Base-by-base conservation (phyloP, 2,797 vertebrate genomes). In the Lacerta viridis region DNA sequence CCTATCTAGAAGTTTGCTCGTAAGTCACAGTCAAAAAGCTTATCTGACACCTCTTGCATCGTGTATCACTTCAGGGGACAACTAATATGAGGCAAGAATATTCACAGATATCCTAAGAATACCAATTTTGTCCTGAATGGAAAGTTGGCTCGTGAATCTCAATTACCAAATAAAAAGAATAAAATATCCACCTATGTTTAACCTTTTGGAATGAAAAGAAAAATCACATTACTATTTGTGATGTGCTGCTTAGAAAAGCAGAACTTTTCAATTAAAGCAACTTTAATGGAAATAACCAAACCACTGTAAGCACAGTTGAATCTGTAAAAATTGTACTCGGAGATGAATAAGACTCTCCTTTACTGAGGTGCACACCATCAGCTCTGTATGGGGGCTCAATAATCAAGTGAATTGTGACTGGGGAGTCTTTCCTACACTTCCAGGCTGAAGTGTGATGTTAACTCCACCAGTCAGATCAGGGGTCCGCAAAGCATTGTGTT, bases 81-180 rank as follows among this genome's bases (percentile, higher is more conserved):
- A 90, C 88, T 79, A 87, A 90, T 88, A 88, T 86, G 89, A 95
- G 91, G 41, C 93, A 93, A 93, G 89, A 93, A 85, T 84, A 90
- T 0, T 3, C 89, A 92, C 80, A 92, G 72, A 91, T 92, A 84
- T 93, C 90, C 90, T 85, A 93, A 93, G 92, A 94, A 94, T 93
- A 94, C 92, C 95, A 83, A 94, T 92, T 94, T 94, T 95, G 89
- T 94, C 95, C 92, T 93, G 89, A 93, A 91, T 80, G 88, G 85
- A 90, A 95, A 94, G 85, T 93, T 93, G 91, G 93, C 93, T 93
- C 61, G 23, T 93, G 85, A 80, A 92, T 90, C 66, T 89, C 91
- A 93, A 87, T 94, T 92, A 84, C 93, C 91, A 91, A 91, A 90
- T 93, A 77, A 7, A 94, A 94, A 96, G 92, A 84, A 90, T 92